Evolutionary conservation across 2,888 invertebrate genomes (phyloP), one percentile per base, ranked within the genome.

Genomic region (Sicus ferrugineus): DNA sequence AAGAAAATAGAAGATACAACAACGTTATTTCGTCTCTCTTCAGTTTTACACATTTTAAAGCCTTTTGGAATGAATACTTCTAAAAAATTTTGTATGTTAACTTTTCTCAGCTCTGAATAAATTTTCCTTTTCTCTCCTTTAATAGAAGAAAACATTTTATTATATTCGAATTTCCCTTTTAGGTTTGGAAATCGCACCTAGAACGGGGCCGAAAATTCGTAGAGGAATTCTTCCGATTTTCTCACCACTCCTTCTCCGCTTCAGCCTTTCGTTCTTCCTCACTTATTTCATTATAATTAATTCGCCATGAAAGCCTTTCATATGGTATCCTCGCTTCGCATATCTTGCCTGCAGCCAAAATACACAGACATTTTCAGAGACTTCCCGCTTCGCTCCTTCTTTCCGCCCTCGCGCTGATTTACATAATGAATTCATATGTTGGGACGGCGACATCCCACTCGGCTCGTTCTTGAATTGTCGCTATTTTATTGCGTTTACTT

Each of bases 391-490:
- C 70, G 67, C 38, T 34, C 7, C 38, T 72, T 59, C 71, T 69
- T 52, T 52, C 64, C 54, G 59, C 59, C 42, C 38, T 19, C 67
- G 30, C 48, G 56, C 6, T 23, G 73, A 79, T 79, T 79, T 79
- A 75, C 79, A 79, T 79, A 80, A 79, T 80, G 77, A 80, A 80
- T 79, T 79, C 79, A 80, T 79, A 79, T 79, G 80, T 78, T 78
- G 79, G 28, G 42, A 16, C 7, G n/a, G n/a, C n/a, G n/a, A n/a
- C n/a, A n/a, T n/a, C n/a, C n/a, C n/a, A n/a, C n/a, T n/a, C n/a
- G n/a, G n/a, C n/a, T n/a, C n/a, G n/a, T n/a, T n/a, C n/a, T 3
- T 6, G 38, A 34, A 5, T 34, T 34, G 38, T 34, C 38, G 38
- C 38, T 34, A 11, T 11, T 34, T 34, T 34, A 34, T 34, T 34